phyloP scores from a whole-genome alignment of 92 coral and sea anemone genomes.

The Bergia sp. region DNA sequence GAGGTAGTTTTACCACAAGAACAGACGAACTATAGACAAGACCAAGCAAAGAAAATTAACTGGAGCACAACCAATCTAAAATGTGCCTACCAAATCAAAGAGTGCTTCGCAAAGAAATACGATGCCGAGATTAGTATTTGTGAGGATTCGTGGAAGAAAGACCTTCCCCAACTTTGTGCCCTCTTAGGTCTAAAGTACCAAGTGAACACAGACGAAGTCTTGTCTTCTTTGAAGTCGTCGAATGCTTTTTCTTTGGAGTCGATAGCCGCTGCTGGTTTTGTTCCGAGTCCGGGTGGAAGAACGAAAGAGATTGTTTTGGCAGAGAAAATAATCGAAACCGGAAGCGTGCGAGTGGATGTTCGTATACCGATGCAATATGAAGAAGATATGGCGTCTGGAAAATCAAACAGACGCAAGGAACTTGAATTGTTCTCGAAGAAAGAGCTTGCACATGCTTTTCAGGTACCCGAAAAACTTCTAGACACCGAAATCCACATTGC shows the following conservation, averaged over 20 bases:
- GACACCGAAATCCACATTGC: not conserved
- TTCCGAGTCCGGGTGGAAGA: not conserved
- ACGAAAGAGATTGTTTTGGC: not conserved
- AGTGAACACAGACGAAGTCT: not conserved
- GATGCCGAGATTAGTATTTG: not conserved
- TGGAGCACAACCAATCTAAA: not conserved
- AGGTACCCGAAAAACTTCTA: not conserved
- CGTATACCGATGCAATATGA: conserved; percentile 19
- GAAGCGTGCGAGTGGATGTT: not conserved
- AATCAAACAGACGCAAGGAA: not conserved
- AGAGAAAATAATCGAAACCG: not conserved
- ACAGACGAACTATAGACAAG: not conserved
- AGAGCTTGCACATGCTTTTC: not conserved
- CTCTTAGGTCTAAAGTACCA: not conserved
- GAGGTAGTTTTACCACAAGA: not conserved
- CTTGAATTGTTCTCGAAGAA: not conserved
- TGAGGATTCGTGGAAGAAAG: not conserved
- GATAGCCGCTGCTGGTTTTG: not conserved
- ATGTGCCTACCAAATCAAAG: not conserved
- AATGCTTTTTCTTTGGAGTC: not conserved
- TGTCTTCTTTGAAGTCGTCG: not conserved
- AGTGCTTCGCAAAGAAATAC: not conserved
- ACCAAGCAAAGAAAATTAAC: not conserved
- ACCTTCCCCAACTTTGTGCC: not conserved
- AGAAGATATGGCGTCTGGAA: not conserved